Base-by-base conservation (phyloP, 2,113 vertebrate genomes). In the Micronycteris hirsuta region DNA sequence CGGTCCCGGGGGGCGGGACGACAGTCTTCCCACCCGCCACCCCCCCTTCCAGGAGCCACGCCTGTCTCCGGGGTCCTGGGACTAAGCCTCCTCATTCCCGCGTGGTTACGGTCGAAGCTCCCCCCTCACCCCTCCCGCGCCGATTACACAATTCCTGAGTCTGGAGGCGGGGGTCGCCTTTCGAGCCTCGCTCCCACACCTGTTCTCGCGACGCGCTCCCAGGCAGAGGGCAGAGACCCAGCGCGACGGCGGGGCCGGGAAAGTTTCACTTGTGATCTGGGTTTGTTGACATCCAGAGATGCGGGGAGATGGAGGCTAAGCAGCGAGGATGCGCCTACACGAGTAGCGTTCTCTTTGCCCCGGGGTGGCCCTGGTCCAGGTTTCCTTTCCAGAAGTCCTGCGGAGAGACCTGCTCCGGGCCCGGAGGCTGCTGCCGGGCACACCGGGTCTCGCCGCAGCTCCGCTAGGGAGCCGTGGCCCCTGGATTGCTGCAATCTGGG, bases 231-330 rank as follows among this genome's bases (percentile, higher is more conserved):
- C 82, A 74, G 82, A 88, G 87, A 93, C 85, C 74, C 26, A 20
- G 91, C 58, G 52, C 52, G 36, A 49, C 58, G 5, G 45, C 19
- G 33, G 70, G 89, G 33, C 49, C 43, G 2, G 86, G 58, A 97
- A 97, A 97, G 97, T 97, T 97, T 97, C 94, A 97, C 97, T 97
- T 93, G 90, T 71, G 87, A 84, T 76, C 24, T 3, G 93, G 88
- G 78, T 94, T 96, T 97, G 97, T 98, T 96, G 97, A 96, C 96
- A 67, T 88, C 31, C 6, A 36, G 88, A 67, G 88, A 78, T 88
- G 82, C 87, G 9, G 81, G 89, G 93, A 89, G 95, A 67, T 33
- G 88, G 47, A 78, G 82, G 82, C 88, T 78, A 95, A 92, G 85
- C 67, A 0, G 65, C 33, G 61, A 94, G 91, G 97, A 96, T 97